A percentile compares a stretch with the other conserved stretches of the same genome.
Conservation (phyloP, 2,113 vertebrate genomes). For the Muntiacus muntjak region DNA sequence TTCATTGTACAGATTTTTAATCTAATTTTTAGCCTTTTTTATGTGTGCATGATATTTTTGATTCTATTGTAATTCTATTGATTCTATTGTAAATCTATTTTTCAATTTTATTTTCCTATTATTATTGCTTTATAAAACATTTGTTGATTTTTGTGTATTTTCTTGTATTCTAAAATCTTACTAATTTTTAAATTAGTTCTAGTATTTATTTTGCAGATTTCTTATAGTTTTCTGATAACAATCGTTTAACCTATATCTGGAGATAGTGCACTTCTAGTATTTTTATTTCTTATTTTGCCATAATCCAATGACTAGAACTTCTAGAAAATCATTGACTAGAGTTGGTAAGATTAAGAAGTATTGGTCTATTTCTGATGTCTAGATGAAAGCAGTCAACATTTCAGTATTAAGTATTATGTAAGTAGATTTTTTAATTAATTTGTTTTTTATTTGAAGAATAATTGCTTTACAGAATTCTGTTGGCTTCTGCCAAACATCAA, state of each 20-base stretch:
- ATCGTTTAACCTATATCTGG: background rate
- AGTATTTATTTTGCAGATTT: background rate
- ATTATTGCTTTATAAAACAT: background rate
- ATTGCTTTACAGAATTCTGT: background rate
- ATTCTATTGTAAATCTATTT: background rate
- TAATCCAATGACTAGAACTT: background rate
- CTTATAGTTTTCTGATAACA: background rate
- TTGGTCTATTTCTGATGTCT: background rate
- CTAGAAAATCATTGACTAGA: background rate
- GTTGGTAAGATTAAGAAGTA: background rate
- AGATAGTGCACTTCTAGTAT: background rate
- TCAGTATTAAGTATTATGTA: background rate
- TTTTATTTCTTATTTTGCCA: background rate
- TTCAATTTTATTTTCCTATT: background rate
- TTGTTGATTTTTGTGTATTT: background rate
- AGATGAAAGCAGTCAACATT: background rate
- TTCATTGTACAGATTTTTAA: background rate
- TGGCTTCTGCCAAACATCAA: background rate
- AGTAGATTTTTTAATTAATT: background rate
- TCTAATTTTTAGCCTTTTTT: background rate
- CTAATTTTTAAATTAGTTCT: background rate
- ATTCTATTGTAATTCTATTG: background rate
- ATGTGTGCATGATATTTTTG: background rate
- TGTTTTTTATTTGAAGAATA: background rate
- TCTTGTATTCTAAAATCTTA: background rate